Conservation (phyloP, 2,113 vertebrate species). For the Mesitornis unicolor region DNA sequence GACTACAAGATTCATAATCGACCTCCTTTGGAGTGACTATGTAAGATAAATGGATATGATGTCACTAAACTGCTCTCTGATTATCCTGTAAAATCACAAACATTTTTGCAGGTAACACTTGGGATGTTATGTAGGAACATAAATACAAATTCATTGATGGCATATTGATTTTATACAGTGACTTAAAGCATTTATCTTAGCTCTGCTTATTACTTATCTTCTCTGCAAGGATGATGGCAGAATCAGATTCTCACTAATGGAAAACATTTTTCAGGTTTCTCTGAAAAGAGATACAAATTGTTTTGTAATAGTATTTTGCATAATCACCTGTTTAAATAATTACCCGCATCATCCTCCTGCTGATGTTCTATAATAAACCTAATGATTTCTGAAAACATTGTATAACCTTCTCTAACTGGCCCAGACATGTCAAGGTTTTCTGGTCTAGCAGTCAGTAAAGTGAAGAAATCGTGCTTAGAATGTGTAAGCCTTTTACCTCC, state of each 20-base stretch:
- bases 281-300: constrained; percentile 27
- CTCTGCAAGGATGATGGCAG: background rate
- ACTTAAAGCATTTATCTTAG: background rate
- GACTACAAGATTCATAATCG: background rate
- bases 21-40: background rate
- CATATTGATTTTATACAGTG: constrained; percentile 29
- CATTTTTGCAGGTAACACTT: background rate
- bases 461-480: background rate
- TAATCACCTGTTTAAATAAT: constrained; percentile 49
- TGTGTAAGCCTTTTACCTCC: background rate
- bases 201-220: background rate
- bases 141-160: constrained; percentile 18
- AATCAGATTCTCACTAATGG: background rate
- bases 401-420: background rate
- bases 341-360: background rate
- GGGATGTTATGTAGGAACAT: background rate
- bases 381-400: constrained; percentile 38
- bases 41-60: background rate
- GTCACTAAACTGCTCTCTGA: background rate
- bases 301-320: constrained; percentile 8
- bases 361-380: constrained; percentile 8
- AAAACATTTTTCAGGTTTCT: background rate
- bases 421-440: background rate
- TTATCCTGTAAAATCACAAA: constrained; percentile 4
- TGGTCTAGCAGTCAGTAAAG: background rate